Conservation (phyloP, 2,888 invertebrate species). For the Exocentrus adspersus region DNA sequence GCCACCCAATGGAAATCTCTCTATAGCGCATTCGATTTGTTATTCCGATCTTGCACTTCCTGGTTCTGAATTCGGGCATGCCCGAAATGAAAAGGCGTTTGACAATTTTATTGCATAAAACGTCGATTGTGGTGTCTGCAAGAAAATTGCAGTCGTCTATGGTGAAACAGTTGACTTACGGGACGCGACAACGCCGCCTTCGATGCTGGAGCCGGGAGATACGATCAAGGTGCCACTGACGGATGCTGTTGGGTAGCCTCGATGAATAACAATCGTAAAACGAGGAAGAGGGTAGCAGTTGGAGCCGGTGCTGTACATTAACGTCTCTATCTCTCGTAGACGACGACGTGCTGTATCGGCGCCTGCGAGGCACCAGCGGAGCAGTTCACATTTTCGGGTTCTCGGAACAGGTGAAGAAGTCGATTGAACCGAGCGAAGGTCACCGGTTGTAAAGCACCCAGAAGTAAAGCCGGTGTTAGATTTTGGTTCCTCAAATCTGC, state of each 20-base stretch:
- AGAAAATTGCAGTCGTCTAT: neutral
- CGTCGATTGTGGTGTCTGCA: too few species aligned
- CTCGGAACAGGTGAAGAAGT: slow-evolving; percentile 13
- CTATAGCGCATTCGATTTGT: neutral
- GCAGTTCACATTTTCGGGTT: slow-evolving; percentile 14
- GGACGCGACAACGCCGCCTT: slow-evolving; percentile 13
- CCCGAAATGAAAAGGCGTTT: neutral
- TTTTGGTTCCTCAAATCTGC: too few species aligned
- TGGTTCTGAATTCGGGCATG: neutral
- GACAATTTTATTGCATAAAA: too few species aligned
- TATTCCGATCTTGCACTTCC: slow-evolving; percentile 1
- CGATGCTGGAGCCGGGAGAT: slow-evolving; percentile 9
- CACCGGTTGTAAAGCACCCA: neutral
- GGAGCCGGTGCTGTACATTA: too few species aligned
- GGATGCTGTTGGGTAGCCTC: slow-evolving; percentile 32
- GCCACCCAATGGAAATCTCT: slow-evolving; percentile 6
- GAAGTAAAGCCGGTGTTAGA: too few species aligned
- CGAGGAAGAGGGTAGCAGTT: slow-evolving; percentile 4
- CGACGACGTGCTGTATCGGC: slow-evolving; percentile 20
- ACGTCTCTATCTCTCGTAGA: slow-evolving; percentile 10
- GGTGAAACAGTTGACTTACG: neutral
- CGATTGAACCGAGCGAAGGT: slow-evolving; percentile 7
- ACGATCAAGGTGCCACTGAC: slow-evolving; percentile 25
- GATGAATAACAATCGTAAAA: slow-evolving; percentile 28
- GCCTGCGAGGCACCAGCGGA: slow-evolving; percentile 24